These are phyloP conservation scores for Pomacea maculata DNA, from an alignment of 1,140 invertebrate species.

Conservation along the genomic window DNA sequence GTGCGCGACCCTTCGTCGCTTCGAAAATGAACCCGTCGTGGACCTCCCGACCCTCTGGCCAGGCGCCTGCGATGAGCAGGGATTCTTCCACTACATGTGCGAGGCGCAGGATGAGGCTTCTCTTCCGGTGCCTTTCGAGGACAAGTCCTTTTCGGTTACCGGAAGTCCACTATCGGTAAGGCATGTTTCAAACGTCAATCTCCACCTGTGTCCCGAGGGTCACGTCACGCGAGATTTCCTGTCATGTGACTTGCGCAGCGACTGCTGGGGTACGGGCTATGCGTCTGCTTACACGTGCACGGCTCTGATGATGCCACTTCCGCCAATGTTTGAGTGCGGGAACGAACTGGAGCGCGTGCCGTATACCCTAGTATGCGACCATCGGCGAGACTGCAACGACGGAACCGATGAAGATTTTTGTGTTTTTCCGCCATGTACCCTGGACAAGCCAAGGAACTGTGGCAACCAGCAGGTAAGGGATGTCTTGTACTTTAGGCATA, in stretches of 20 bases:
- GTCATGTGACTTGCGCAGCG: background rate
- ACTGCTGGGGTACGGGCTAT: background rate
- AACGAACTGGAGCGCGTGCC: background rate
- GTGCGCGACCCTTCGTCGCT: too few species aligned
- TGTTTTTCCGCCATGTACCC: background rate
- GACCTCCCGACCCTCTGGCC: too few species aligned
- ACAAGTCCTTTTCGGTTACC: too few species aligned
- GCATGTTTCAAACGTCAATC: background rate
- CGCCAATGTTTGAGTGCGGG: background rate
- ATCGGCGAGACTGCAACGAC: constrained; percentile 2
- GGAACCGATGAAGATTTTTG: constrained; percentile 11
- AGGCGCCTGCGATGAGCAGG: too few species aligned
- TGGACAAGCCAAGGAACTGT: too few species aligned
- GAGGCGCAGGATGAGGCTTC: too few species aligned
- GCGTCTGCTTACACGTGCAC: background rate
- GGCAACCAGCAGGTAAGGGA: too few species aligned
- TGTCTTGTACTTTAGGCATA: too few species aligned
- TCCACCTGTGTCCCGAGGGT: background rate
- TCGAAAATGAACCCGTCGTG: too few species aligned
- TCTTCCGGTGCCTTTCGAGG: too few species aligned
- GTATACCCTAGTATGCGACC: constrained; percentile 7
- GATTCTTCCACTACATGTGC: too few species aligned
- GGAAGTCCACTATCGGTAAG: background rate
- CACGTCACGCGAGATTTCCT: background rate
- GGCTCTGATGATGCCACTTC: constrained; percentile 3